Base-by-base conservation (phyloP, 2,113 vertebrate species). In the Oreocharis arfaki region DNA sequence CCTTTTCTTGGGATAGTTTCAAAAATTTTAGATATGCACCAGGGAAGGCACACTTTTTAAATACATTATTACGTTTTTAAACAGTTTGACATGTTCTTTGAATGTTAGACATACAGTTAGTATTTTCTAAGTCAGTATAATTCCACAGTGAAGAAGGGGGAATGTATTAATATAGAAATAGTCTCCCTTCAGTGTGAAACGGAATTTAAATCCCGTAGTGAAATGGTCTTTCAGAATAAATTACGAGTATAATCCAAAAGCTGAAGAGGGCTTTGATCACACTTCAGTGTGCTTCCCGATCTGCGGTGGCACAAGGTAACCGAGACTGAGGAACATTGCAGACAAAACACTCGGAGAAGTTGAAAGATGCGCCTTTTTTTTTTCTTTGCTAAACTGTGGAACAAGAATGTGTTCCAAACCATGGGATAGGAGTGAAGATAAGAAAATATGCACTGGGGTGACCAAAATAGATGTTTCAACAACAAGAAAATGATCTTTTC, bases 71-170 rank as follows among this genome's bases (percentile, higher is more conserved):
- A 78, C 57, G 56, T 41, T 50, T 44, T 37, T 16, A 13, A 95
- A 92, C 18, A 71, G 52, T 60, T 64, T 75, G 83, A 73, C 37
- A 6, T 65, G 55, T 47, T 69, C 82, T 82, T 88, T 95, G 90
- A 95, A 93, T 93, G 80, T 94, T 97, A 96, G 94, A 79, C 53
- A 83, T 41, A 83, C 82, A 94, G 30, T 90, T 87, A 71, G 89
- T 77, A 94, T 93, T 94, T 96, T 80, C 28, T 44, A 94, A 88
- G 61, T 69, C 64, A 71, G 74, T 90, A 28, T 70, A 94, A 97
- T 92, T 97, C 83, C 33, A 41, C 59, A 90, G 74, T 50, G 42
- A 92, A 95, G 82, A 61, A 89, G 50, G 21, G 39, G 47, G 32
- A 85, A 84, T 86, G 77, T 74, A 75, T 95, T 87, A 93, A 79